These are phyloP conservation scores for Phylloscopus trochilus DNA, from an alignment of 2,113 vertebrate genomes.

Conservation along the genomic window DNA sequence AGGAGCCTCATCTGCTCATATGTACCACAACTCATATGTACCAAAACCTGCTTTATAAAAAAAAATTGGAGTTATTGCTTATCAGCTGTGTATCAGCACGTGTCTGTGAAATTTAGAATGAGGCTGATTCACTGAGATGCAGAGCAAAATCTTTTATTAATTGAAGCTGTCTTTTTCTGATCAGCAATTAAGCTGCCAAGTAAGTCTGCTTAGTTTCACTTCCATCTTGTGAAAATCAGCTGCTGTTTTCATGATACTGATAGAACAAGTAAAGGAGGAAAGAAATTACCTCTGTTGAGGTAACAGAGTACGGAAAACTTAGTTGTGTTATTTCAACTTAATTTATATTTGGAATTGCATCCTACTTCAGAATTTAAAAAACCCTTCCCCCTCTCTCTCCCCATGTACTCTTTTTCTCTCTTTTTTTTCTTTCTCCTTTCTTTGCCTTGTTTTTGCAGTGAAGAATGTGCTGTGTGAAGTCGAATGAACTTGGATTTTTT, in stretches of 20 bases:
- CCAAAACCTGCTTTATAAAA: neutral
- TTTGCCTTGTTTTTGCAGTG: neutral
- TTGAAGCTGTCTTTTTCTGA: neutral
- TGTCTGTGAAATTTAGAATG: neutral
- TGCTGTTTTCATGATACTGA: neutral
- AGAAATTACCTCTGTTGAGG: neutral
- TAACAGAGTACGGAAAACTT: neutral
- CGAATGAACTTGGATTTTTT: conserved; percentile 1
- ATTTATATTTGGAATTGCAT: neutral
- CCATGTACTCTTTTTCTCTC: neutral
- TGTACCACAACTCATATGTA: neutral
- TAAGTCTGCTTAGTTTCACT: neutral
- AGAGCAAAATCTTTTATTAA: neutral
- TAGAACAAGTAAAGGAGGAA: neutral
- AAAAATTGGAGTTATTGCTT: neutral
- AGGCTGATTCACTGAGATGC: neutral
- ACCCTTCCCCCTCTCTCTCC: rapidly evolving
- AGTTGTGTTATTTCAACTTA: neutral
- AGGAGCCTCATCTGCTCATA: neutral
- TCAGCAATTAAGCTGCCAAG: neutral
- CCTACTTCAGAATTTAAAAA: neutral
- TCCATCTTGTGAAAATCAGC: neutral
- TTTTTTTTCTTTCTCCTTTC: neutral
- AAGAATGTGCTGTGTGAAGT: neutral
- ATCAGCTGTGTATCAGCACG: neutral